phyloP scores from a whole-genome alignment of 2,797 vertebrate species.

The Mus caroli region DNA sequence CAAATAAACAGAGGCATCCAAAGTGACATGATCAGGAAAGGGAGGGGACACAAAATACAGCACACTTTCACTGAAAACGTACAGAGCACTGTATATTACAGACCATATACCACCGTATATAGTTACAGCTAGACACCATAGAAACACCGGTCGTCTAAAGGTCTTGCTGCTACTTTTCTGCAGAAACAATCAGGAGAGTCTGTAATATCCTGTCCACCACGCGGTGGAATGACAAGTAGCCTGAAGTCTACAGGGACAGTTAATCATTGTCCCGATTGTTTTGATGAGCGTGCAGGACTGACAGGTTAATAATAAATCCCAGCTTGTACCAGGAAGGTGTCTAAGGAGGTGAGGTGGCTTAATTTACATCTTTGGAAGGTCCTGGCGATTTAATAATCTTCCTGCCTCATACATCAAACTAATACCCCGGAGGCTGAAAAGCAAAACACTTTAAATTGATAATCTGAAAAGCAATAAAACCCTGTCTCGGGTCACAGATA shows the following conservation, averaged over 20 bases:
- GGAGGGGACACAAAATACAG: not conserved
- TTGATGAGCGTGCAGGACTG: constrained; percentile 77
- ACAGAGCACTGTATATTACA: not conserved
- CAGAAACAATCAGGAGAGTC: constrained; percentile 35
- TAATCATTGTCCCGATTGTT: constrained; percentile 72
- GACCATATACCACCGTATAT: not conserved
- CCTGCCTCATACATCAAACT: constrained; percentile 80
- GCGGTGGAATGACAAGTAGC: constrained; percentile 53
- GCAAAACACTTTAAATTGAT: constrained; percentile 67
- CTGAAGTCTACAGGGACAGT: constrained; percentile 67
- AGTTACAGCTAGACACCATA: not conserved
- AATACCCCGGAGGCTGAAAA: constrained; percentile 70
- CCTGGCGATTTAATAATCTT: constrained; percentile 85
- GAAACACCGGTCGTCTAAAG: not conserved
- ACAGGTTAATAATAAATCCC: constrained; percentile 80
- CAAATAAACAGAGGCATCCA: constrained; percentile 32
- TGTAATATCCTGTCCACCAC: constrained; percentile 45
- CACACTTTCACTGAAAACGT: not conserved
- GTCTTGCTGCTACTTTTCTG: not conserved
- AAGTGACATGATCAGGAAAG: not conserved
- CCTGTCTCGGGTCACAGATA: constrained; percentile 81
- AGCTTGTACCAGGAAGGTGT: constrained; percentile 69
- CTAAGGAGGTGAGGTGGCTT: constrained; percentile 76
- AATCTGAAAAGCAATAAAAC: constrained; percentile 83
- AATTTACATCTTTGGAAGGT: constrained; percentile 83